A percentile compares a stretch with the other conserved stretches of the same genome.
Conservation (phyloP, 2,888 invertebrate species). For the Nomada goodeniana region DNA sequence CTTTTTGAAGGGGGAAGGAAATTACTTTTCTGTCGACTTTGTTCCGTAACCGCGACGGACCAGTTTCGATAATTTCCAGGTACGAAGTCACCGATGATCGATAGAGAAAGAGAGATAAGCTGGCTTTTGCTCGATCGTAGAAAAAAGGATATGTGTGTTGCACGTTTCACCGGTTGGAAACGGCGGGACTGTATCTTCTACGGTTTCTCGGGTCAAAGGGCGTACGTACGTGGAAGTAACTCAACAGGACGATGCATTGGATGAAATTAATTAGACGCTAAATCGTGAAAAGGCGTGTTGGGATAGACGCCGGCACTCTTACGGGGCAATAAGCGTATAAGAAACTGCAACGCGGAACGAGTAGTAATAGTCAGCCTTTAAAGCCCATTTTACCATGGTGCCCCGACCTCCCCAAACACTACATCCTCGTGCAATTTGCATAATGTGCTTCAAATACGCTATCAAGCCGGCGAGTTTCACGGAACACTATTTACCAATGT, state of each 20-base stretch:
- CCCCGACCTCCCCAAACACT: slow-evolving; percentile 28
- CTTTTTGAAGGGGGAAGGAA: too few species aligned
- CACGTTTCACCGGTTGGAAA: not conserved
- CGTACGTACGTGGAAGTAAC: not conserved
- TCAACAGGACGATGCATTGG: not conserved
- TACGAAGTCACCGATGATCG: not conserved
- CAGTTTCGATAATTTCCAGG: not conserved
- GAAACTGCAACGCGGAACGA: not conserved
- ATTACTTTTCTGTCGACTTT: not conserved
- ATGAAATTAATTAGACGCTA: not conserved
- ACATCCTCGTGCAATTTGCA: slow-evolving; percentile 32
- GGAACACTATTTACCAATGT: slow-evolving; percentile 45
- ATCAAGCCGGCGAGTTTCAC: slow-evolving; percentile 30
- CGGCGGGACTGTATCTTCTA: not conserved
- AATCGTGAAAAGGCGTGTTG: not conserved
- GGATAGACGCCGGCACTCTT: not conserved
- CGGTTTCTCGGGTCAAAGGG: not conserved
- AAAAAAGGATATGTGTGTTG: too few species aligned
- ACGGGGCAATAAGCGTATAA: not conserved
- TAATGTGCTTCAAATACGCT: slow-evolving; percentile 52
- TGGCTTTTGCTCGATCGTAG: not conserved
- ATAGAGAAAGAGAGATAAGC: not conserved
- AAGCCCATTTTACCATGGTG: slow-evolving; percentile 32
- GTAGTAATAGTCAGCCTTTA: slow-evolving; percentile 12
- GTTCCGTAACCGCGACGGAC: not conserved